Percentiles rank a stretch among this genome's conserved stretches.
phyloP scores from a whole-genome alignment of 2,888 invertebrate genomes.

The Xylocampa areola region DNA sequence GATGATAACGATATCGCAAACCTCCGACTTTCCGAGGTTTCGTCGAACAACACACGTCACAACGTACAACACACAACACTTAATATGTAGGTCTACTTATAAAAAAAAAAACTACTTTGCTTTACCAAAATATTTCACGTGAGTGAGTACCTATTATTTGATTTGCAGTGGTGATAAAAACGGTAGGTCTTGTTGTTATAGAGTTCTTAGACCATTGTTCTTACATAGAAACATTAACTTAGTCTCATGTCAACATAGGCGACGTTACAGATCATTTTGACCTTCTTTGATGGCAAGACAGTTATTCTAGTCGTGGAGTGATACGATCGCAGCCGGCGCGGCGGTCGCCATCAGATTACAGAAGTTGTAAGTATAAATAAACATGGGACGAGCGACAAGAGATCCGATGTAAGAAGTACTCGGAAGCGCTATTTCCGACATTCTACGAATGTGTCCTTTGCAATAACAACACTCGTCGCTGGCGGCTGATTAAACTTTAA shows the following conservation, averaged over 20 bases:
- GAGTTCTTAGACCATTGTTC: no score
- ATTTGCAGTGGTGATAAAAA: no score
- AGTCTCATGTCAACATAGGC: slow-evolving; percentile 6
- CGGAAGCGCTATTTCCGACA: slow-evolving; percentile 87
- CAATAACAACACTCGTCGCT: slow-evolving; percentile 62
- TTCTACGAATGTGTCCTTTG: slow-evolving; percentile 79
- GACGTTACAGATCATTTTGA: slow-evolving; percentile 39
- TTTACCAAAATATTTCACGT: no score
- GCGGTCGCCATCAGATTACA: slow-evolving; percentile 73
- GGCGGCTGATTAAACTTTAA: slow-evolving; percentile 34
- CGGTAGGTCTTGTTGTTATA: no score
- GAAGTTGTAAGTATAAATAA: slow-evolving; percentile 60
- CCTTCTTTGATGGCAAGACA: slow-evolving; percentile 56
- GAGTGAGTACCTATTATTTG: no score
- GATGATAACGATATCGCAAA: slow-evolving; percentile 65
- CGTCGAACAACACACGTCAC: slow-evolving; percentile 64
- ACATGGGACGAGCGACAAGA: slow-evolving; percentile 73
- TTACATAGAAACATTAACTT: slow-evolving; percentile 6
- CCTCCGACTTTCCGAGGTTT: slow-evolving; percentile 59
- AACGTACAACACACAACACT: no score
- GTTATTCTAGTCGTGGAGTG: slow-evolving; percentile 60
- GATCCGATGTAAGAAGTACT: slow-evolving; percentile 84
- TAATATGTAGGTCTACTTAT: slow-evolving; percentile 19
- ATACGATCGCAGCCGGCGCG: slow-evolving; percentile 65
- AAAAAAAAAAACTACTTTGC: no score